These are phyloP conservation scores for Rhineura floridana DNA, from an alignment of 2,113 vertebrate species.

Conservation along the genomic window DNA sequence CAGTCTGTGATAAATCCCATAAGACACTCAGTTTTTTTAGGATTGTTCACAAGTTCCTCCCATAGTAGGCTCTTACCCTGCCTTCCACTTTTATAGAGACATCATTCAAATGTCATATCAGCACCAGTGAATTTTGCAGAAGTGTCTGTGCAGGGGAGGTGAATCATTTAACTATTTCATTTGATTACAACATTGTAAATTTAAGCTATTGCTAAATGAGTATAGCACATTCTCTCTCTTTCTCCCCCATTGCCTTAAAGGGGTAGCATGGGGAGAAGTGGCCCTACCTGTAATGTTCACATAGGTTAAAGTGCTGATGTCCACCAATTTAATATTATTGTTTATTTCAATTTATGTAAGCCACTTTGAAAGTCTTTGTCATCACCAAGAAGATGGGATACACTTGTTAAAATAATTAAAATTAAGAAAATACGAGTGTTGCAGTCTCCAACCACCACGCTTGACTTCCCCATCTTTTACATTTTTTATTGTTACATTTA, in stretches of 20 bases:
- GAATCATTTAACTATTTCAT: not conserved
- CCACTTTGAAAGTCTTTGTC: no score
- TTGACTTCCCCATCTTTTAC: not conserved
- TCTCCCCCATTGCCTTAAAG: not conserved
- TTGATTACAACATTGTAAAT: not conserved
- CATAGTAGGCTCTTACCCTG: constrained; percentile 7
- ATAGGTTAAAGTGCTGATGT: not conserved
- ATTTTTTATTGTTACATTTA: not conserved
- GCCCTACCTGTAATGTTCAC: not conserved
- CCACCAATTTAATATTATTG: not conserved
- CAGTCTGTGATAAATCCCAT: not conserved
- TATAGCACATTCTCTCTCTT: not conserved
- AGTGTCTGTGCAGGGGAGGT: no score
- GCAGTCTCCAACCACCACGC: not conserved
- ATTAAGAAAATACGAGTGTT: not conserved
- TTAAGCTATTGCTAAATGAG: not conserved
- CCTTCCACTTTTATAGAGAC: not conserved
- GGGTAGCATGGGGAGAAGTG: not conserved
- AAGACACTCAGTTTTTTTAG: not conserved
- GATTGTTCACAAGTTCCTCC: not conserved
- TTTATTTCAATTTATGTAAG: not conserved
- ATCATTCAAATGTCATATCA: not conserved
- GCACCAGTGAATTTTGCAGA: not conserved
- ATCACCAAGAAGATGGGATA: not conserved
- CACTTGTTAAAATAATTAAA: not conserved